phyloP scores from a whole-genome alignment of 2,888 invertebrate species.

The Laspeyria flexula region DNA sequence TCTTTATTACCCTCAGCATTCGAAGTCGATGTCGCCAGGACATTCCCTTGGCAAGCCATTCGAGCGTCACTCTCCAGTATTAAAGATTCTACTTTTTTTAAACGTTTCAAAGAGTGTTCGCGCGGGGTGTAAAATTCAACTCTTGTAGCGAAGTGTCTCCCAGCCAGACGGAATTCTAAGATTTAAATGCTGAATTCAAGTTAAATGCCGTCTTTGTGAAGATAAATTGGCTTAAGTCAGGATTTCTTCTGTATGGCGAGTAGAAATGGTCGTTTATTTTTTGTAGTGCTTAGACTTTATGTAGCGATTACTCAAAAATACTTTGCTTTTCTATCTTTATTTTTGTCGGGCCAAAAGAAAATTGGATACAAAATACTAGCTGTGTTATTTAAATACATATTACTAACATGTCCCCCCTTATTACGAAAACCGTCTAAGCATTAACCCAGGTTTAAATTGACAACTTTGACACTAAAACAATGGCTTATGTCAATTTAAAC shows the following conservation, averaged over 20 bases:
- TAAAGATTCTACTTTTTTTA: constrained; percentile 36
- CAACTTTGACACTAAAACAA: no score
- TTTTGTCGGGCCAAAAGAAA: background rate
- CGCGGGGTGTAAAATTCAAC: constrained; percentile 34
- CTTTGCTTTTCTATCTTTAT: background rate
- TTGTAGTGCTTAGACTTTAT: constrained; percentile 10
- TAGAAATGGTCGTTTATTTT: constrained; percentile 8
- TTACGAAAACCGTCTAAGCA: no score
- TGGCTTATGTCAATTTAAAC: no score
- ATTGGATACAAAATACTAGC: background rate
- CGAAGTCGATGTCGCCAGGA: constrained; percentile 26
- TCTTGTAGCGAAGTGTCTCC: constrained; percentile 27
- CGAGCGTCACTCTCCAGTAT: constrained; percentile 27
- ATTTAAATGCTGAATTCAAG: constrained; percentile 35
- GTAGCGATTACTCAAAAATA: background rate
- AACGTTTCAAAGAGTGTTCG: constrained; percentile 32
- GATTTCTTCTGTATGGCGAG: constrained; percentile 16
- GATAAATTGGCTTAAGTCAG: constrained; percentile 33
- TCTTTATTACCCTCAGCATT: constrained; percentile 36
- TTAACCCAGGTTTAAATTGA: no score
- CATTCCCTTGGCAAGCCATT: constrained; percentile 42
- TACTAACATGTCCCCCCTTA: no score
- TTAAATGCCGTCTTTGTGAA: constrained; percentile 28
- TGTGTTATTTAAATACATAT: background rate
- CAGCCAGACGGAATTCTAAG: constrained; percentile 21